Base-by-base conservation (phyloP, 1,140 invertebrate genomes). In the Hylyphantes graminicola region DNA sequence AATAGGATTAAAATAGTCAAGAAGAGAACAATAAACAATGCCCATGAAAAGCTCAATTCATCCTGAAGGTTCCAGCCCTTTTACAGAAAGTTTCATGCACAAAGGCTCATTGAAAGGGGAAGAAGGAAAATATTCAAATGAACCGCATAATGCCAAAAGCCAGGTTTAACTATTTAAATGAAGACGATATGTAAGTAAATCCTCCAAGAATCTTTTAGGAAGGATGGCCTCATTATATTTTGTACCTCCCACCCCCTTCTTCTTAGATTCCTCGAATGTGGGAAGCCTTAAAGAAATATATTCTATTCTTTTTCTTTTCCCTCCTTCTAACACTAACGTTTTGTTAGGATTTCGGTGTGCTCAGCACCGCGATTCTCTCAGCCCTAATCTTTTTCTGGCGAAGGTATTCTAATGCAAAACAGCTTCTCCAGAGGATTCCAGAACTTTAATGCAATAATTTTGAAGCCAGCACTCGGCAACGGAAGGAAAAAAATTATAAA, bases 91-190 rank as follows among this genome's bases (percentile, higher is more conserved):
- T 74, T 70, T 70, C 50, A 6, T 9, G 2, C 50, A 70, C 68
- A 70, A 70, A 70, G 50, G 17, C 19, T 65, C 63, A 76, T 76
- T 63, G 54, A 76, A 76, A 63, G n/a, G 21, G n/a, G 17, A 4
- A 10, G 63, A 59, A 48, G 65, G 65, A 53, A 79, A 79, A 72
- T 81, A 81, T 81, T 81, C 57, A 81, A 81, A 81, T 81, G 78
- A 81, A 81, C 55, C 48, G 65, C 67, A 50, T 61, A 73, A 81
- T 81, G 68, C 64, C 67, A 81, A 81, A 81, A 63, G 67, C 78
- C 54, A 63, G 67, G 65, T 81, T 81, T 81, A 81, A 81, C 78
- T 68, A 81, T 81, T 78, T 78, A 81, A 81, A 81, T 81, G 78
- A 73, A 59, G 68, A 81, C 78, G 53, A 81, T 81, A 68, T 81